These are phyloP conservation scores for Pygocentrus nattereri DNA, from an alignment of 2,797 vertebrate genomes.

Conservation along the genomic window DNA sequence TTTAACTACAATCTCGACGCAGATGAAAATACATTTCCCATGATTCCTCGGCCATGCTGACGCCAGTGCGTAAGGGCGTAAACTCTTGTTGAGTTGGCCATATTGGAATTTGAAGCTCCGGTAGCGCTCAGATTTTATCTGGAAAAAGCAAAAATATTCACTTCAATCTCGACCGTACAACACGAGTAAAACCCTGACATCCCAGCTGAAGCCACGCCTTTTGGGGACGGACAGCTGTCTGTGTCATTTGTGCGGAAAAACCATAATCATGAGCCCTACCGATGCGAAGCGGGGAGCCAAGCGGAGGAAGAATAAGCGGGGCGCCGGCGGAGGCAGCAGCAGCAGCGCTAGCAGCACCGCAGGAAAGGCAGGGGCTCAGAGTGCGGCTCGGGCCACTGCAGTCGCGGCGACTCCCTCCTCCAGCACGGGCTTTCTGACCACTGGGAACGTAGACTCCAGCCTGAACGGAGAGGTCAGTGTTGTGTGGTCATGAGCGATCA, in stretches of 20 bases:
- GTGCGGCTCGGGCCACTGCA: constrained; percentile 79
- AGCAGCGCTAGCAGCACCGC: constrained; percentile 74
- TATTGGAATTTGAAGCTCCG: constrained; percentile 95
- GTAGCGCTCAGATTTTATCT: constrained; percentile 81
- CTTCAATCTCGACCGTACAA: constrained; percentile 65
- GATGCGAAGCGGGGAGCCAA: constrained; percentile 97
- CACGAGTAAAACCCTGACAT: constrained; percentile 62
- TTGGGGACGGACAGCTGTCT: constrained; percentile 79
- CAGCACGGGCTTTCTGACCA: constrained; percentile 79
- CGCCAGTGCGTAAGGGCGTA: constrained; percentile 75
- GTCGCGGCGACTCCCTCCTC: constrained; percentile 76
- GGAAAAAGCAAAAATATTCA: constrained; percentile 64
- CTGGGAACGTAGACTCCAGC: constrained; percentile 70
- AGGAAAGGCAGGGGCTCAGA: constrained; percentile 84
- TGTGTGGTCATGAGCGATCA: not conserved
- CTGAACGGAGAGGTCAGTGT: constrained; percentile 80
- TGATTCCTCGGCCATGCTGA: constrained; percentile 34
- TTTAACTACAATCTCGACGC: not conserved
- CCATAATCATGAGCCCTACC: constrained; percentile 89
- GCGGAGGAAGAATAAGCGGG: constrained; percentile 98
- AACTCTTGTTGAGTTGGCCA: constrained; percentile 90
- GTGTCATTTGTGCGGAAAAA: constrained; percentile 57
- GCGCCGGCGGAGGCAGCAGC: constrained; percentile 86
- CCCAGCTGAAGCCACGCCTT: constrained; percentile 72
- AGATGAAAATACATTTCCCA: constrained; percentile 67